Percentiles rank a stretch among this genome's conserved stretches.
These are phyloP conservation scores for Otocyon megalotis DNA, from an alignment of 2,113 vertebrate genomes.

Conservation along the genomic window DNA sequence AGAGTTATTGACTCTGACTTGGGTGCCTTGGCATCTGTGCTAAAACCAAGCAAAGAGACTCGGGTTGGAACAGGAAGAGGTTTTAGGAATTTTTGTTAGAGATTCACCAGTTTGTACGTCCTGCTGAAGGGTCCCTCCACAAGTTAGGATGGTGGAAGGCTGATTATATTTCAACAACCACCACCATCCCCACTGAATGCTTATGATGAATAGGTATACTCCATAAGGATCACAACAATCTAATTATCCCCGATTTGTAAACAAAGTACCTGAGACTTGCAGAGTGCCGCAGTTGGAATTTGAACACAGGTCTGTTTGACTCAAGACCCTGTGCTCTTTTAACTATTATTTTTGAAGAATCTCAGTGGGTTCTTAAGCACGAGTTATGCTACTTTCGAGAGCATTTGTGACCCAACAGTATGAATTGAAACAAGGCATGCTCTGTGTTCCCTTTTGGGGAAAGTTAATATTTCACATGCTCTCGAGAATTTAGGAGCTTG, in stretches of 20 bases:
- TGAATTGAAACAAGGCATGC: slow-evolving; percentile 77
- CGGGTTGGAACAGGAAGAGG: not conserved
- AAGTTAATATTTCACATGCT: slow-evolving; percentile 82
- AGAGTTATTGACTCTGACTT: not conserved
- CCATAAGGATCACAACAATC: not conserved
- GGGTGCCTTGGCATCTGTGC: not conserved
- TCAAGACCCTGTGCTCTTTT: not conserved
- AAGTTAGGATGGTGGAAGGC: not conserved
- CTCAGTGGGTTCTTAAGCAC: slow-evolving; percentile 58
- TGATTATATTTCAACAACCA: not conserved
- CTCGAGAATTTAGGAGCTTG: slow-evolving; percentile 80
- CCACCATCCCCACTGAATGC: not conserved
- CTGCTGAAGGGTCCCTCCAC: not conserved
- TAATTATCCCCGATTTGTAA: not conserved
- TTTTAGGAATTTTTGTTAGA: not conserved
- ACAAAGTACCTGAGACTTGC: not conserved
- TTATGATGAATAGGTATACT: not conserved
- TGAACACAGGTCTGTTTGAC: slow-evolving; percentile 8
- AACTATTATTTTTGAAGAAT: not conserved
- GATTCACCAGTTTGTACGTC: not conserved
- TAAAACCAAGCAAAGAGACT: not conserved
- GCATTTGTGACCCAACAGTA: slow-evolving; percentile 62
- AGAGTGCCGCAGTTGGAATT: not conserved
- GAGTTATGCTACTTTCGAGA: slow-evolving; percentile 32
- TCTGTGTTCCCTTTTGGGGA: slow-evolving; percentile 80